Percentiles rank a stretch among this genome's conserved stretches.
These are phyloP conservation scores for Malthinus seriepunctatus DNA, from an alignment of 2,888 invertebrate species.

Conservation along the genomic window DNA sequence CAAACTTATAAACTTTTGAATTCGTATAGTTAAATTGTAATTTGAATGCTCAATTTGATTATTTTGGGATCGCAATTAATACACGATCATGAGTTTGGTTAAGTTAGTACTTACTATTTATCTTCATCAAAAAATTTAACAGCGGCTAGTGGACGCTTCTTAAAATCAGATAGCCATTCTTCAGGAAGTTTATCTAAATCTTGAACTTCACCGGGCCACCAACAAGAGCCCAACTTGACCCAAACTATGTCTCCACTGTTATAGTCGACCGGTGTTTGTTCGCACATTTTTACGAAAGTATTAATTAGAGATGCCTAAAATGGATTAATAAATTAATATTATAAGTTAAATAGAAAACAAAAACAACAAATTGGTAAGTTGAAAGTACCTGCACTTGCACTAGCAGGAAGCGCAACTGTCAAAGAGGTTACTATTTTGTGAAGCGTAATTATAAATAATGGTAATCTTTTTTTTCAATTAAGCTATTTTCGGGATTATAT, in stretches of 20 bases:
- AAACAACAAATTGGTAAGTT: background rate
- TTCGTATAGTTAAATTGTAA: too few species aligned
- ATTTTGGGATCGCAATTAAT: too few species aligned
- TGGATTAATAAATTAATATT: too few species aligned
- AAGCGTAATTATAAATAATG: too few species aligned
- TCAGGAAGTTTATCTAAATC: slow-evolving; percentile 65
- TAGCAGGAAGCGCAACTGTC: too few species aligned
- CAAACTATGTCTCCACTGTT: slow-evolving; percentile 80
- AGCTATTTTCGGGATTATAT: too few species aligned
- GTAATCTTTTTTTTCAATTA: too few species aligned
- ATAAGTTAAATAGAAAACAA: background rate
- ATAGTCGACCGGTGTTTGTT: slow-evolving; percentile 69
- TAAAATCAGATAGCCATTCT: slow-evolving; percentile 67
- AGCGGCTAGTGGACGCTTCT: slow-evolving; percentile 75
- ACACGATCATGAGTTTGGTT: too few species aligned
- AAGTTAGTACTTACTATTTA: slow-evolving; percentile 68
- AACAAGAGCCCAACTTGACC: slow-evolving; percentile 79
- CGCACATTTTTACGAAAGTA: slow-evolving; percentile 61
- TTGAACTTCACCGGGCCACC: slow-evolving; percentile 86
- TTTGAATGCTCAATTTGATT: too few species aligned
- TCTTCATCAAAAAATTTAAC: slow-evolving; percentile 87
- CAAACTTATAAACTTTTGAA: too few species aligned
- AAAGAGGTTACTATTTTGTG: too few species aligned
- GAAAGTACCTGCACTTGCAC: too few species aligned
- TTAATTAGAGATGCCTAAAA: background rate